Conservation (phyloP, 2,113 vertebrate genomes). For the Pandion haliaetus region DNA sequence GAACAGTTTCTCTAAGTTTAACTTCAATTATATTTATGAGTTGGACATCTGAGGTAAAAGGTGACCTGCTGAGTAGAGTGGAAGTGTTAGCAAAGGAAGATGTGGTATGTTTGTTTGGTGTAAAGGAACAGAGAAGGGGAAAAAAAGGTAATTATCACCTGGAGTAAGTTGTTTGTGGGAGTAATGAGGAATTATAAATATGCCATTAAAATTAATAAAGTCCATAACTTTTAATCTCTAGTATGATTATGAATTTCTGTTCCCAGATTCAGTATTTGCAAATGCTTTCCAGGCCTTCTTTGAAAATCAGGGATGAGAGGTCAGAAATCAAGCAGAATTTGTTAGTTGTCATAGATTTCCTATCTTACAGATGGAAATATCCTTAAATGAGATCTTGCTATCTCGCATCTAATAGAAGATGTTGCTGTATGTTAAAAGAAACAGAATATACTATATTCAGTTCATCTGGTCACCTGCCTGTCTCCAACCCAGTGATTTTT, state of each 20-base stretch:
- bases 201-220: background rate
- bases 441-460: background rate
- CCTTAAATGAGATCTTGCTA: background rate
- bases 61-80: background rate
- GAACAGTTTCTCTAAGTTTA: background rate
- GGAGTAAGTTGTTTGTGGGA: background rate
- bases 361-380: background rate
- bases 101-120: background rate
- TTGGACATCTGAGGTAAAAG: background rate
- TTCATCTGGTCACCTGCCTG: background rate
- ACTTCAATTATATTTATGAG: background rate
- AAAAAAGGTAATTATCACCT: slow-evolving; percentile 20
- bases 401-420: background rate
- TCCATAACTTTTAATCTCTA: background rate
- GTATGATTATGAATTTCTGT: background rate
- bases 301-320: background rate
- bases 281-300: background rate
- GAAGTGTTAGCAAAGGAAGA: background rate
- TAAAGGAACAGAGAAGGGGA: background rate
- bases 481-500: background rate
- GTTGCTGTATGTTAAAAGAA: background rate
- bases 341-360: background rate
- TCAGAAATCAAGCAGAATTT: background rate
- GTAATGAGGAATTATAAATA: background rate
- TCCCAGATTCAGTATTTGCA: background rate